Evolutionary conservation across 2,888 invertebrate genomes (phyloP).

Genomic region (Plemyria rubiginata): DNA sequence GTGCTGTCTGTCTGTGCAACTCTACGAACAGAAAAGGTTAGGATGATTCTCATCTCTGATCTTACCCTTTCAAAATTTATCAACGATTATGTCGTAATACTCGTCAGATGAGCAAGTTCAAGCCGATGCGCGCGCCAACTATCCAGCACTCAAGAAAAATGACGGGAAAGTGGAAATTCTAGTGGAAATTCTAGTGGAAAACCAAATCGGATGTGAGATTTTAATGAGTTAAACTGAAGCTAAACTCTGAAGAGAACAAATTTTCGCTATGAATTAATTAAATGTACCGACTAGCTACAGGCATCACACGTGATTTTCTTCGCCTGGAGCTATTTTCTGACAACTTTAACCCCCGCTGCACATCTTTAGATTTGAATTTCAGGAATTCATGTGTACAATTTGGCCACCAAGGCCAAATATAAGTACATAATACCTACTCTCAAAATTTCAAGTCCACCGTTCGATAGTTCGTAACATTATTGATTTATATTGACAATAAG

Average conservation of each 20-base stretch:
- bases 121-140: conserved; percentile 18
- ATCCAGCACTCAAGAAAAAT: conserved; percentile 1
- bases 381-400: no score
- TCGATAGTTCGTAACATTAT: no score
- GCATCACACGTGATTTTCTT: no score
- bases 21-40: background rate
- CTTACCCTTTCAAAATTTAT: no score
- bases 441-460: no score
- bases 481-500: no score
- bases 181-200: background rate
- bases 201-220: conserved; percentile 7
- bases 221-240: conserved; percentile 5
- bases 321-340: no score
- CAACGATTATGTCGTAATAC: background rate
- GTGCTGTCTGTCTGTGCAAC: conserved; percentile 4
- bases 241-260: background rate
- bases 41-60: no score
- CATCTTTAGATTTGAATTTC: no score
- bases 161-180: background rate
- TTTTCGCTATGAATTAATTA: background rate
- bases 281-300: background rate
- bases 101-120: background rate
- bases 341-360: no score
- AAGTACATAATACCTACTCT: no score
- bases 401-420: no score